Base-by-base conservation (phyloP, 1,140 invertebrate species). In the Euschistus heros region DNA sequence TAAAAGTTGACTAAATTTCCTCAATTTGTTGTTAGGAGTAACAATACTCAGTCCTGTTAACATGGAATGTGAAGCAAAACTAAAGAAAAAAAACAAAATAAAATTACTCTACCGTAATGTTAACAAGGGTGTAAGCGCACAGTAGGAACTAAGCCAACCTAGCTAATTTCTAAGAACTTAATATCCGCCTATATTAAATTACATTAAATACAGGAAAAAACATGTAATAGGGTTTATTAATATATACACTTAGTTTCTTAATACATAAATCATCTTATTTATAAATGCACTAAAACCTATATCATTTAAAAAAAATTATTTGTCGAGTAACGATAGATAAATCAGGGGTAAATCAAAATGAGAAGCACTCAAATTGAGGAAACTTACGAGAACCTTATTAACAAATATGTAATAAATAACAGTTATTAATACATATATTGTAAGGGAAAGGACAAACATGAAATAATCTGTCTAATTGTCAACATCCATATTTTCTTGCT, bases 401-500 rank as follows among this genome's bases (percentile, higher is more conserved):
- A 37, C 33, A 37, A 37, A 37, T 37, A 37, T 37, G 33, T 37
- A 37, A 37, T 37, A 37, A 37, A 37, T 37, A 37, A 37, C 33
- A 37, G 33, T 37, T 37, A 37, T 57, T 57, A 24, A 57, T 50
- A 50, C 22, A 50, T 50, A 57, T 24, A 17, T 24, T 57, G 24
- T 24, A 57, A 22, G 24, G 24, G 20, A 26, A 24, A 20, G 54
- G 20, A 57, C 18, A 24, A 22, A 57, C 18, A 50, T 22, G 47
- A 50, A 22, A 24, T 24, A 57, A 57, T 10, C 8, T 15, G 5
- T 57, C 54, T 57, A 57, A 26, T 57, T 57, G 14, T 79, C 78
- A 60, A 79, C 72, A 62, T 80, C 78, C 78, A 80, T 80, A 52
- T 79, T 79, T 7, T 80, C 76, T n/a, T 80, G 77, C 27, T 79